Percentiles rank a stretch among this genome's conserved stretches.
Conservation (phyloP, 1,140 invertebrate genomes). For the Mylabris phalerata region DNA sequence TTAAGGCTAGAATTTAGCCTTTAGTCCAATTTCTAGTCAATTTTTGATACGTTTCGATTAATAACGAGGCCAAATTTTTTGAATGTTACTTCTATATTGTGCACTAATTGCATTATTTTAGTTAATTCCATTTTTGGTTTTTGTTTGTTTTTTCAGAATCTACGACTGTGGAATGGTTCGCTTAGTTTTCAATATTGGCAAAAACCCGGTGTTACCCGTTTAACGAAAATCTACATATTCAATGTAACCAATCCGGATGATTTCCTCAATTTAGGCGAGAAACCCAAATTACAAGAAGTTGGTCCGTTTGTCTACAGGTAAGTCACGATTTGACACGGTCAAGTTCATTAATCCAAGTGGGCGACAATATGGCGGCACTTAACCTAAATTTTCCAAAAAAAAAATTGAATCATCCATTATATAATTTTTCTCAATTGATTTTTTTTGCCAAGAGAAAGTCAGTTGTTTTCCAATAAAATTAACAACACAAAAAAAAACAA, state of each 20-base stretch:
- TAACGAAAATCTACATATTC: constrained; percentile 87
- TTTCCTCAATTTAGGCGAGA: constrained; percentile 70
- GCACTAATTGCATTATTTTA: not conserved
- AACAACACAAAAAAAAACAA: too few species aligned
- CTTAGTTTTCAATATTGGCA: constrained; percentile 88
- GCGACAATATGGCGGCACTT: not conserved
- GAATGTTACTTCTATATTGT: too few species aligned
- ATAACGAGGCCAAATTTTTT: too few species aligned
- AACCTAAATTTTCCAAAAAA: too few species aligned
- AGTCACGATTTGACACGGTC: constrained; percentile 28
- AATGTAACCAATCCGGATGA: constrained; percentile 80
- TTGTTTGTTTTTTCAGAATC: constrained; percentile 58
- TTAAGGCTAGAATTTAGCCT: too few species aligned
- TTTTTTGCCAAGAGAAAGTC: too few species aligned
- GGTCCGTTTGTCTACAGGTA: constrained; percentile 82
- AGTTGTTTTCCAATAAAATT: too few species aligned
- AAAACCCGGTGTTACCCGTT: constrained; percentile 77
- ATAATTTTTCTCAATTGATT: too few species aligned
- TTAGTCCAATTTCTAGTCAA: too few species aligned
- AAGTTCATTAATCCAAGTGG: not conserved
- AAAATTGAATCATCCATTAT: too few species aligned
- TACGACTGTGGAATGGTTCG: constrained; percentile 75
- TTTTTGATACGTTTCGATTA: too few species aligned
- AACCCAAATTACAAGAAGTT: constrained; percentile 72
- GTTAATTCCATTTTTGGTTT: not conserved